These are phyloP conservation scores for Brenthis daphne DNA, from an alignment of 2,888 invertebrate species.

Conservation along the genomic window DNA sequence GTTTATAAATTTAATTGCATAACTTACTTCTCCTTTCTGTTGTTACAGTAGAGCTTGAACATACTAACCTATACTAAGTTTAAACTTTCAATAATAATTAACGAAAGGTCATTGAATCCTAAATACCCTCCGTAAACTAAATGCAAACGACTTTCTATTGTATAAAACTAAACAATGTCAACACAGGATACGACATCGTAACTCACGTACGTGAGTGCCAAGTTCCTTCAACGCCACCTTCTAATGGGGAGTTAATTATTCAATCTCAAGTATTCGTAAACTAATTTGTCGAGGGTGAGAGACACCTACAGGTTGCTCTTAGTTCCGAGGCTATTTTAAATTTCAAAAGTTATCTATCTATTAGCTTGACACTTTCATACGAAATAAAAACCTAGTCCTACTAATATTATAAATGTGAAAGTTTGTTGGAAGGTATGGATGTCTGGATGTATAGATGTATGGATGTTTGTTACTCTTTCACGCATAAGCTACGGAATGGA, in stretches of 20 bases:
- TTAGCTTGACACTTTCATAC: background rate
- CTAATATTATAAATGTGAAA: too few relatives aligned
- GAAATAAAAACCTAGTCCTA: too few relatives aligned
- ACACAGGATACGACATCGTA: slow-evolving; percentile 28
- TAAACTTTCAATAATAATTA: slow-evolving; percentile 5
- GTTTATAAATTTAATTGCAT: too few relatives aligned
- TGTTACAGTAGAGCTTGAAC: background rate
- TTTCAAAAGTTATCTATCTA: slow-evolving; percentile 8
- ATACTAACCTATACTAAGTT: background rate
- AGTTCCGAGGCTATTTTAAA: slow-evolving; percentile 6
- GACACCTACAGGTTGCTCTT: slow-evolving; percentile 9
- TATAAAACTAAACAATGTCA: slow-evolving; percentile 22
- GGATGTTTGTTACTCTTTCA: too few relatives aligned
- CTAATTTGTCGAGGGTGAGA: slow-evolving; percentile 43
- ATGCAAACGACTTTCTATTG: slow-evolving; percentile 21
- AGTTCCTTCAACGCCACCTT: slow-evolving; percentile 32
- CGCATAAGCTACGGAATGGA: too few relatives aligned
- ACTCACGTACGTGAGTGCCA: slow-evolving; percentile 25
- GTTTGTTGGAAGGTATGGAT: too few relatives aligned
- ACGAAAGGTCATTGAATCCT: background rate
- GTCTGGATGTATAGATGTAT: too few relatives aligned
- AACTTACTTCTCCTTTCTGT: too few relatives aligned
- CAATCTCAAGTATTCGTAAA: slow-evolving; percentile 51
- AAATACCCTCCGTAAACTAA: slow-evolving; percentile 2
- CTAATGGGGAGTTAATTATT: slow-evolving; percentile 46